Base-by-base conservation (phyloP, 2,888 invertebrate species). In the Drosophila tanythrix region DNA sequence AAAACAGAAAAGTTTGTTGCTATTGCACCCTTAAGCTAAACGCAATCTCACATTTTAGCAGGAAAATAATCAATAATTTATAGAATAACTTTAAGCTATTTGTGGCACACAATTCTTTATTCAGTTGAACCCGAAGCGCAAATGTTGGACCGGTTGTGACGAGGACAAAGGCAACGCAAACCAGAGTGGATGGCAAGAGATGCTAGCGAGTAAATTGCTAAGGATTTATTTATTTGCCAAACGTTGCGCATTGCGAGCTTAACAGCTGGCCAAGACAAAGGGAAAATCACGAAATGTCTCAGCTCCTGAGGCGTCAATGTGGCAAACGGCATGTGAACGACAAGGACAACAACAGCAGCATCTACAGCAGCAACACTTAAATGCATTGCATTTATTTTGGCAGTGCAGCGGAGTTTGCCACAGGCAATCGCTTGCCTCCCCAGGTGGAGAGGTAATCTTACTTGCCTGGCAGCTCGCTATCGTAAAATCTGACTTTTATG, bases 401-500 rank as follows among this genome's bases (percentile, higher is more conserved):
- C 75, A 81, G 29, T 75, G 83, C 81, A 66, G n/a, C 36, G 38
- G 6, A 29, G 29, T n/a, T 33, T 33, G 40, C 63, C 63, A 25
- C 7, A 21, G 50, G 55, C 56, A 38, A 31, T 6, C 27, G 13
- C 33, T 13, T 35, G 13, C 29, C 33, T 13, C 59, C 46, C 8
- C 29, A 56, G 65, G 55, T 50, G 36, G 31, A 15, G 46, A 2
- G 46, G 46, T 25, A 25, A 46, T 25, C 25, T 25, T 46, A 43
- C 46, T 46, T 10, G 43, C 36, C 56, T 56, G 46, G 62, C 62
- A 57, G 46, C 51, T 36, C 1, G 21, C 55, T 70, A 50, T 62
- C 88, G 89, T 84, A 89, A 86, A 86, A 84, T 69, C 57, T 76
- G 76, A 38, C 86, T 86, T 86, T 86, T 82, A 87, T 88, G 85